These are phyloP conservation scores for Rhopalosiphum maidis DNA, from an alignment of 1,140 invertebrate species.

Conservation along the genomic window DNA sequence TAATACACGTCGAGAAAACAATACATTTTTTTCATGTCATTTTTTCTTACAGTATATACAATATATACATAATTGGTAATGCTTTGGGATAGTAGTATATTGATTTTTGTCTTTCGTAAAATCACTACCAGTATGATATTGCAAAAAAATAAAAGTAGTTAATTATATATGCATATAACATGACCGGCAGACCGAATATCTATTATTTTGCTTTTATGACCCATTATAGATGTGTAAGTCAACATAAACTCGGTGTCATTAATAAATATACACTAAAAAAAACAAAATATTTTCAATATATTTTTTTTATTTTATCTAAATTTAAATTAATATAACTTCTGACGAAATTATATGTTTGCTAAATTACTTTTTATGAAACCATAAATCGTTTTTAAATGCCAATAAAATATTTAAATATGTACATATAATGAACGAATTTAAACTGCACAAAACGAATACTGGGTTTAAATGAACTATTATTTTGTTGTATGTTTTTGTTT, in stretches of 20 bases:
- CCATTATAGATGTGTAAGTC: background rate
- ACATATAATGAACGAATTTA: background rate
- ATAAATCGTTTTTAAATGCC: constrained; percentile 6
- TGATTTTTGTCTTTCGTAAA: background rate
- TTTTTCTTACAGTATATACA: background rate
- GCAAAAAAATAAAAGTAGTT: background rate
- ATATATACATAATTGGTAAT: background rate
- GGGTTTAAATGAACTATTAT: background rate
- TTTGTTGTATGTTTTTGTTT: background rate
- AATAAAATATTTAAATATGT: background rate
- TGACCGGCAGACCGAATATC: constrained; percentile 16
- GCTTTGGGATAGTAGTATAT: background rate
- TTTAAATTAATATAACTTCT: background rate
- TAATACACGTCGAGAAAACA: background rate
- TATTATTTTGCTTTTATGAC: background rate
- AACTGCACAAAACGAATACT: background rate
- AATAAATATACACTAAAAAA: background rate
- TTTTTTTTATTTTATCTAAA: background rate
- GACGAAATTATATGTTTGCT: background rate
- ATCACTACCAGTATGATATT: background rate
- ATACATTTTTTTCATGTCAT: background rate
- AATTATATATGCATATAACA: background rate
- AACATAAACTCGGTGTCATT: background rate
- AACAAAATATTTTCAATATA: background rate
- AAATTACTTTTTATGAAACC: background rate